These are phyloP conservation scores for Drosophila tani DNA, from an alignment of 1,140 invertebrate species.

Conservation along the genomic window DNA sequence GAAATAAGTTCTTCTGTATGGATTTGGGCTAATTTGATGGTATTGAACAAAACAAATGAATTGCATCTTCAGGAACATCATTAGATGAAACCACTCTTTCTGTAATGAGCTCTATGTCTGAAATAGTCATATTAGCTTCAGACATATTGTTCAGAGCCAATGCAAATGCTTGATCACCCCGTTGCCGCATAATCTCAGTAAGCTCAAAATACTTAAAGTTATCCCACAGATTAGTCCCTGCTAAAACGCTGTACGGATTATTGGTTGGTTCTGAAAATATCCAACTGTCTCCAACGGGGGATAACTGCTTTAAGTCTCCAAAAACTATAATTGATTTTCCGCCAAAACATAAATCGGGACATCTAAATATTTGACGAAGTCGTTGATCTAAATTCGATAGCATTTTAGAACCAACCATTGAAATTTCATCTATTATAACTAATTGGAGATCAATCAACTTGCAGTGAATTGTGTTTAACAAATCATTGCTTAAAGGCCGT, in stretches of 20 bases:
- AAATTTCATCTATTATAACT: no score
- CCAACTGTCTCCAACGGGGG: neutral
- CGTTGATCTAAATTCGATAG: neutral
- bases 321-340: neutral
- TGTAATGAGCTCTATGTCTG: neutral
- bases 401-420: no score
- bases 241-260: neutral
- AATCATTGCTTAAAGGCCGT: neutral
- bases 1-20: no score
- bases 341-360: neutral
- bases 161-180: slow-evolving; percentile 16
- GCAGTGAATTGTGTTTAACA: neutral
- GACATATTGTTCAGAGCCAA: slow-evolving; percentile 8
- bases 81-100: neutral
- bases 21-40: no score
- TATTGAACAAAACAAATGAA: no score
- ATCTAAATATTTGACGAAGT: neutral
- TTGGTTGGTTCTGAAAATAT: neutral
- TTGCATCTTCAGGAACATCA: no score
- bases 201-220: slow-evolving; percentile 24
- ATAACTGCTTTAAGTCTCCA: neutral
- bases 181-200: slow-evolving; percentile 28
- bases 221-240: neutral
- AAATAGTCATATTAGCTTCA: neutral
- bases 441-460: no score